Percentiles rank a stretch among this genome's conserved stretches.
Conservation (phyloP, 2,113 vertebrate genomes). For the Python bivittatus region DNA sequence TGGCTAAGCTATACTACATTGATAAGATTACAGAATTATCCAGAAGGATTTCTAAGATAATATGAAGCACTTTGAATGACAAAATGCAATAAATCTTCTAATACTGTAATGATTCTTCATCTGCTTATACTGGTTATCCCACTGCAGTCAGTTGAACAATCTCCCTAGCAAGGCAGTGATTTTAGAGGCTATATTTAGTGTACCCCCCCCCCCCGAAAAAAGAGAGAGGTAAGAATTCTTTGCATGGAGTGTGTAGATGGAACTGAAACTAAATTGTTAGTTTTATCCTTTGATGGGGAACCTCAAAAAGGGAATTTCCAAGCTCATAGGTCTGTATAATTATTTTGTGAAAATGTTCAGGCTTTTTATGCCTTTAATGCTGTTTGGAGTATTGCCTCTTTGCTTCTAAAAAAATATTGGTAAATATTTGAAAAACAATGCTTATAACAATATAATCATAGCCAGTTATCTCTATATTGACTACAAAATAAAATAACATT, state of each 20-base stretch:
- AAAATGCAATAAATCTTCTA: neutral
- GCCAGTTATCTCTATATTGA: constrained; percentile 20
- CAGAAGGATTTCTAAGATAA: neutral
- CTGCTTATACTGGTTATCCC: neutral
- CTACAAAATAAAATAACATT: neutral
- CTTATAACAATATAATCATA: neutral
- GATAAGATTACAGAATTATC: neutral
- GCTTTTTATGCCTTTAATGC: constrained; percentile 28
- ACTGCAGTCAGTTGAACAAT: neutral
- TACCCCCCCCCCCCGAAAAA: neutral
- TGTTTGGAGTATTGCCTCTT: neutral
- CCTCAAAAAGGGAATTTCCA: neutral
- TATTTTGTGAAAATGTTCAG: neutral
- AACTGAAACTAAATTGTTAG: neutral
- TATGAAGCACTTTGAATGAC: neutral
- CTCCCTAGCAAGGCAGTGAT: neutral
- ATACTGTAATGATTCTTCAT: neutral
- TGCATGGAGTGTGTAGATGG: too few relatives aligned
- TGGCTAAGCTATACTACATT: neutral
- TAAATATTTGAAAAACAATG: constrained; percentile 1
- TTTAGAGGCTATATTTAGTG: neutral
- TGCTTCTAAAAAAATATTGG: constrained; percentile 16
- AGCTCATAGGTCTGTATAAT: neutral
- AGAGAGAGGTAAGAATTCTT: neutral
- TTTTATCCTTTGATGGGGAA: too few relatives aligned